Evolutionary conservation across 30 jellyfish, hydroid and myxozoan species (phyloP).

Genomic region (Sanderia malayensis): DNA sequence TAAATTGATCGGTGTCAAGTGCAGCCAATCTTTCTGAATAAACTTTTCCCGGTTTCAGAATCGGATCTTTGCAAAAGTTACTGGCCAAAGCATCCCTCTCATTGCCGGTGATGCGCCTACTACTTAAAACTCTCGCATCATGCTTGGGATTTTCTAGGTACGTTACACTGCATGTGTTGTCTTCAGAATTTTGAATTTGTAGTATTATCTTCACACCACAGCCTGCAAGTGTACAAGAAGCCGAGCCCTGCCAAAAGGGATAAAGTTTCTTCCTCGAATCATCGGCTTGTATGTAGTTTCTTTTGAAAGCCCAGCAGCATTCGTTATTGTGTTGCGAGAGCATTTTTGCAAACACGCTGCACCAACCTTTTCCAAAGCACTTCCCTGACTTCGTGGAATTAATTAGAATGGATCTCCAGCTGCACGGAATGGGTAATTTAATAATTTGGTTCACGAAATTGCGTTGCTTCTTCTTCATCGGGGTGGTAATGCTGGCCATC

Average conservation of each 20-base stretch:
- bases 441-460: background rate
- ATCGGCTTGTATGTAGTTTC: slow-evolving; percentile 1
- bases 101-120: slow-evolving; percentile 11
- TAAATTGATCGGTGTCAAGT: slow-evolving; percentile 1
- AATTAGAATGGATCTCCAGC: background rate
- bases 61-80: background rate
- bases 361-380: slow-evolving; percentile 4
- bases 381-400: slow-evolving; percentile 3
- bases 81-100: background rate
- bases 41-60: slow-evolving; percentile 7
- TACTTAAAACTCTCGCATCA: background rate
- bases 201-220: background rate
- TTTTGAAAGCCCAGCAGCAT: slow-evolving; percentile 9
- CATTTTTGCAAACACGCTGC: background rate
- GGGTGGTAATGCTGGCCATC: background rate
- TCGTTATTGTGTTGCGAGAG: background rate
- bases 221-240: background rate
- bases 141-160: slow-evolving; percentile 8
- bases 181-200: background rate
- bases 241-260: slow-evolving; percentile 15
- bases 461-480: background rate
- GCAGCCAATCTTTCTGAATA: slow-evolving; percentile 7
- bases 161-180: background rate
- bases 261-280: background rate
- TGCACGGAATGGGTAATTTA: background rate